Percentiles rank a stretch among this genome's conserved stretches.
Conservation (phyloP, 37 sponge, comb jelly and placozoan species). For the Diacarnus erythraeanus region DNA sequence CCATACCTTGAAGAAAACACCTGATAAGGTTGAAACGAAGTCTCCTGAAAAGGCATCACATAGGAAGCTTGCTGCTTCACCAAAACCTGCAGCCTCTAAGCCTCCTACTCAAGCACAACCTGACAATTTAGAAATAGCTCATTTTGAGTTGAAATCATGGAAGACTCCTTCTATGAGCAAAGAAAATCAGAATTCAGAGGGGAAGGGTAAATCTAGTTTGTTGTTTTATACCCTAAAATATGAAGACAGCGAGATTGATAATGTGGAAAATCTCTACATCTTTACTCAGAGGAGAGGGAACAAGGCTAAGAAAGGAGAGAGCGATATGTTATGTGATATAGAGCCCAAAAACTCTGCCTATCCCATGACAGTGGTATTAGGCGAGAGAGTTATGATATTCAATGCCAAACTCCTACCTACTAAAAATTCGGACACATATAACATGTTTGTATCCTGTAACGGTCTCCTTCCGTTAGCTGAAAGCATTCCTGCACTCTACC, state of each 20-base stretch:
- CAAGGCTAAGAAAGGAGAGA: too few relatives aligned
- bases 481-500: constrained; percentile 62
- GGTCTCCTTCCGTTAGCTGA: constrained; percentile 39
- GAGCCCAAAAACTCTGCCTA: not conserved
- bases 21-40: not conserved
- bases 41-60: not conserved
- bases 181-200: not conserved
- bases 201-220: not conserved
- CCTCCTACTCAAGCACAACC: not conserved
- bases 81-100: not conserved
- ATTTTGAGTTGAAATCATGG: constrained; percentile 7
- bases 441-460: constrained; percentile 31
- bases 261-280: too few relatives aligned
- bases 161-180: not conserved
- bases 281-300: too few relatives aligned
- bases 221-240: too few relatives aligned
- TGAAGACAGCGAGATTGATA: too few relatives aligned
- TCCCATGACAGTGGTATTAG: not conserved
- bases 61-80: not conserved
- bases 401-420: not conserved
- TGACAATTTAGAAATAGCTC: not conserved
- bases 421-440: constrained; percentile 16
- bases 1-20: not conserved
- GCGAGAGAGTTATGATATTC: not conserved
- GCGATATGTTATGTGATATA: not conserved